Percentiles rank a stretch among this genome's conserved stretches.
phyloP scores from a whole-genome alignment of 2,888 invertebrate genomes.

The Cyaniris semiargus region DNA sequence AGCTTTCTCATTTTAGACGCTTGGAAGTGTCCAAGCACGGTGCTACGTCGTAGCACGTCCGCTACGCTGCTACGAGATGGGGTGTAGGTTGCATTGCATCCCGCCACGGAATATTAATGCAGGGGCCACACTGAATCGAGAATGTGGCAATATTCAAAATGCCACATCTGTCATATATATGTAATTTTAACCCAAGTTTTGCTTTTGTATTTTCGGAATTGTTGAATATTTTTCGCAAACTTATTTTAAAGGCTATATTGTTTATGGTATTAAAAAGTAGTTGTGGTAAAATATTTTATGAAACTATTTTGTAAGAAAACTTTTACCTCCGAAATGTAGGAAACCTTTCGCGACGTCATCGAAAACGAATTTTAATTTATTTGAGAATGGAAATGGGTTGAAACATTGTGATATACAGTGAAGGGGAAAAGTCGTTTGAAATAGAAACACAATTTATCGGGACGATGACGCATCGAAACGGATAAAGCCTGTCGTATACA shows the following conservation, averaged over 20 bases:
- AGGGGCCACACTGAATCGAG: constrained; percentile 19
- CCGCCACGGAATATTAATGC: constrained; percentile 27
- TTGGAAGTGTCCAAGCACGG: neutral
- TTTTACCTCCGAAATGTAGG: neutral
- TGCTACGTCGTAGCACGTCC: constrained; percentile 26
- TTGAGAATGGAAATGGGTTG: neutral
- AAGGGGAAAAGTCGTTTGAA: constrained; percentile 22
- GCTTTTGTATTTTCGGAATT: neutral
- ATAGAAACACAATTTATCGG: constrained; percentile 28
- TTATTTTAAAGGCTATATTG: neutral
- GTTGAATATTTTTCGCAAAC: neutral
- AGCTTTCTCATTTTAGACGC: constrained; percentile 13
- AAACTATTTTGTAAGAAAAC: neutral
- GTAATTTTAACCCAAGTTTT: constrained; percentile 4
- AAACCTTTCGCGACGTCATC: neutral
- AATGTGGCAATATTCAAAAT: constrained; percentile 25
- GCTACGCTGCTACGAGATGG: constrained; percentile 23
- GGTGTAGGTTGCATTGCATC: constrained; percentile 24
- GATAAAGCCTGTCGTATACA: neutral
- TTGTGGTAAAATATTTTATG: neutral
- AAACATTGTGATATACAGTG: constrained; percentile 11
- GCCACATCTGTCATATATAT: constrained; percentile 24
- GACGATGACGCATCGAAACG: neutral
- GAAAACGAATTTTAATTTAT: constrained; percentile 8
- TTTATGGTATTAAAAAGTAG: neutral